Conservation (phyloP, 2,113 vertebrate genomes). For the Martes martes region DNA sequence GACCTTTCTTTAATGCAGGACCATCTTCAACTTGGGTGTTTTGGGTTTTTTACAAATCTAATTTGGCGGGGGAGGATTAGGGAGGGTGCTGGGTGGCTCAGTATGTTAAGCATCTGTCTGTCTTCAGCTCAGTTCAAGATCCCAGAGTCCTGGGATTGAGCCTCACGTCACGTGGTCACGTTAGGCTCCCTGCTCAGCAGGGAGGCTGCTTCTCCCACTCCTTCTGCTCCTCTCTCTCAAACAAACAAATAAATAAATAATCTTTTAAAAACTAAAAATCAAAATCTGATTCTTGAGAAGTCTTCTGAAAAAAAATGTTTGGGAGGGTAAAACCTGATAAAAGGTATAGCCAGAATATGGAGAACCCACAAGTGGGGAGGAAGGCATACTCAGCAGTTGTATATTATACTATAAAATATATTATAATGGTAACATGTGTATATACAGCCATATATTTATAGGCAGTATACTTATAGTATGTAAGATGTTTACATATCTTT, state of each 20-base stretch:
- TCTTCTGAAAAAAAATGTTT: neutral
- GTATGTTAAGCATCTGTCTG: neutral
- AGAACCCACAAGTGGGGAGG: neutral
- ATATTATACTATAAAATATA: neutral
- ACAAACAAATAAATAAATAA: neutral
- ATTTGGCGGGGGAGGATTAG: neutral
- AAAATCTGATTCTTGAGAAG: neutral
- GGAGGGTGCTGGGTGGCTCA: neutral
- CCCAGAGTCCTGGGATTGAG: neutral
- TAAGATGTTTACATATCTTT: neutral
- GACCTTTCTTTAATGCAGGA: neutral
- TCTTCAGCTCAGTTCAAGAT: neutral
- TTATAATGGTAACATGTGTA: neutral
- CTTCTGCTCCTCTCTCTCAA: neutral
- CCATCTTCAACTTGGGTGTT: neutral
- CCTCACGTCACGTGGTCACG: neutral
- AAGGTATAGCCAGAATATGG: neutral
- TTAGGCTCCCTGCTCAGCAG: neutral
- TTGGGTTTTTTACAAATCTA: neutral
- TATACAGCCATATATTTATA: neutral
- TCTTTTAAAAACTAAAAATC: neutral
- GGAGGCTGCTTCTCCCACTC: neutral
- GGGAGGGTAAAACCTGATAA: neutral
- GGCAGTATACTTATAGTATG: neutral
- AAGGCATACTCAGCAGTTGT: neutral